Base-by-base conservation (phyloP, 2,113 vertebrate genomes). In the Cochlearius cochlearius region DNA sequence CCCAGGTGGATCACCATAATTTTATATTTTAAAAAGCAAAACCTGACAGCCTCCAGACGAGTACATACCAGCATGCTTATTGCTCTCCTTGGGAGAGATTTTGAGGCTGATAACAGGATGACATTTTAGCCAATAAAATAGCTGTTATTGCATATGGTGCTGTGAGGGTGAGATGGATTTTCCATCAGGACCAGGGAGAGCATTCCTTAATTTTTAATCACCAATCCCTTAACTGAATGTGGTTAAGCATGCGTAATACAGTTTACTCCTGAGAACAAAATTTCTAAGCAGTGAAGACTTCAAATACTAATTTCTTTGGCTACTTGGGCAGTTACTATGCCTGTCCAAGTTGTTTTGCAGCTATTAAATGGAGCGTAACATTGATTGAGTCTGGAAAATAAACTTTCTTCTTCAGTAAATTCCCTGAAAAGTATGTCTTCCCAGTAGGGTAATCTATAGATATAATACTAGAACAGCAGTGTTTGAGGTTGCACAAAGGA, bases 1-100 rank as follows among this genome's bases (percentile, higher is more conserved):
- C 1, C 26, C 43, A 55, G 19, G 10, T 63, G 43, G 15, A 27
- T 53, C 4, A 4, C 15, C 78, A 0, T 34, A 23, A 18, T 74
- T 60, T 79, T 64, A 15, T 32, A 58, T n/a, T 79, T 5, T 45
- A 60, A 83, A 63, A 78, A 3, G 0, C 16, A 13, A 41, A 53
- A 20, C 18, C 7, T 60, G n/a, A 22, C 52, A 59, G 23, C 45
- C 49, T 85, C 7, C 5, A 9, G 58, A 55, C 60, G 6, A 47
- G 18, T 41, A 32, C 20, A 3, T 72, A 67, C 8, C 29, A 52
- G 13, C 4, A 26, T 55, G 11, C 11, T 58, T 79, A 4, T 25
- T 90, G 2, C 10, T 36, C 2, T 80, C 10, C 10, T 47, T 71
- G 17, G 26, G 49, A 72, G n/a, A n/a, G 16, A n/a, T 64, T 82